phyloP scores from a whole-genome alignment of 1,140 invertebrate species.

The Heliothis virescens region DNA sequence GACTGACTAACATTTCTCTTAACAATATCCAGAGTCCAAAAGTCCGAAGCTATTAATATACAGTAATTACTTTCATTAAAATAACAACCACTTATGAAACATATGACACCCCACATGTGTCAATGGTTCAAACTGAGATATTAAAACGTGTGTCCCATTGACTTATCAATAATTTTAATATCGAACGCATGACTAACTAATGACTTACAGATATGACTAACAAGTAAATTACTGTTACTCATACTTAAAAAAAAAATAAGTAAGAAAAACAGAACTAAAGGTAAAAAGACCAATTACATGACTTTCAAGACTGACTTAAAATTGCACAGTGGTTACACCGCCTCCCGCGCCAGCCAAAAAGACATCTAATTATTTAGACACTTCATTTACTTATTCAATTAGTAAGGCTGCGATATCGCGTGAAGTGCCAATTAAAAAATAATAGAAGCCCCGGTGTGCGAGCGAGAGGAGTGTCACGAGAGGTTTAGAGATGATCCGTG shows the following conservation, averaged over 20 bases:
- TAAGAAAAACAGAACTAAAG: not conserved
- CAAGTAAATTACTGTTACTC: not conserved
- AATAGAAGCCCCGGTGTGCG: slow-evolving; percentile 76
- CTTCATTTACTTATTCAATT: slow-evolving; percentile 85
- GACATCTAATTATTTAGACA: slow-evolving; percentile 84
- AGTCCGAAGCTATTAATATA: slow-evolving; percentile 3
- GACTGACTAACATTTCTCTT: not conserved
- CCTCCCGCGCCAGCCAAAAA: slow-evolving; percentile 74
- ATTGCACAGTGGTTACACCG: slow-evolving; percentile 37
- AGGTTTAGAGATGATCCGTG: slow-evolving; percentile 76
- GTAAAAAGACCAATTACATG: slow-evolving; percentile 13
- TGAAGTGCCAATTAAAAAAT: slow-evolving; percentile 84
- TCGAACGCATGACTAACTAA: slow-evolving; percentile 32
- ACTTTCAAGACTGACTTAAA: not conserved
- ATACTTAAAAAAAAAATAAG: not conserved
- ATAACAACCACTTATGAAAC: slow-evolving; percentile 33
- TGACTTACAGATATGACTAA: slow-evolving; percentile 45
- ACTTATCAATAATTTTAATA: slow-evolving; percentile 32
- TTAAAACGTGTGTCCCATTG: slow-evolving; percentile 40
- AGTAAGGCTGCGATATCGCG: slow-evolving; percentile 80
- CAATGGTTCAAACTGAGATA: slow-evolving; percentile 21
- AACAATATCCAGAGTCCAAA: not conserved
- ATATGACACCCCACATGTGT: slow-evolving; percentile 35
- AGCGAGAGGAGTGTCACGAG: slow-evolving; percentile 75
- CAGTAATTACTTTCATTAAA: slow-evolving; percentile 33